phyloP scores from a whole-genome alignment of 2,888 invertebrate genomes.

The Fragum sueziense region DNA sequence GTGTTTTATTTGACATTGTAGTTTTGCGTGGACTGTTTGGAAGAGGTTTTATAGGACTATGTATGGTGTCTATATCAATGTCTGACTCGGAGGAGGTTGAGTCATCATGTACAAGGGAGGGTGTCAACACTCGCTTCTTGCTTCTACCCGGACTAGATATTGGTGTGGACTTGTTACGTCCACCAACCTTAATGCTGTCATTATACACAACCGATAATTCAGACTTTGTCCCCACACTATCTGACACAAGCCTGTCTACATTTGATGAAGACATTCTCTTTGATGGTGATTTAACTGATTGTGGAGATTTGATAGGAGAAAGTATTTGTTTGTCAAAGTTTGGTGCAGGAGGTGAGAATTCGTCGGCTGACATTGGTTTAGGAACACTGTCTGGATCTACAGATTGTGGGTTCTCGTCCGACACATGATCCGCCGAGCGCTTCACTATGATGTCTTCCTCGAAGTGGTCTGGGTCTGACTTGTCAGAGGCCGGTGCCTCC shows the following conservation, averaged over 20 bases:
- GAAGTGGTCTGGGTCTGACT: constrained; percentile 55
- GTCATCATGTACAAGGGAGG: not conserved
- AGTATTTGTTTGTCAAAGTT: constrained; percentile 43
- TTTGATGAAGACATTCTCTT: constrained; percentile 17
- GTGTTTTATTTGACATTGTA: constrained; percentile 14
- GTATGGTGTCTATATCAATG: constrained; percentile 27
- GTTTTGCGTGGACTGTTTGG: constrained; percentile 45
- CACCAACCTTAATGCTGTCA: constrained; percentile 39
- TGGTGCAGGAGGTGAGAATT: constrained; percentile 58
- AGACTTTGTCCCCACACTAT: constrained; percentile 5
- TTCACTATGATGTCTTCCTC: constrained; percentile 48
- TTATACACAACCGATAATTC: not conserved
- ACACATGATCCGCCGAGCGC: constrained; percentile 52
- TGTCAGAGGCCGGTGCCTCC: constrained; percentile 55
- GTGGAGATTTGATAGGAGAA: constrained; percentile 56
- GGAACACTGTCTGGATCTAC: constrained; percentile 43
- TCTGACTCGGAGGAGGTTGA: constrained; percentile 40
- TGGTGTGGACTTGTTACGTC: constrained; percentile 31
- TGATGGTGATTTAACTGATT: constrained; percentile 45
- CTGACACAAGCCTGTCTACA: not conserved
- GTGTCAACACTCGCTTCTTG: constrained; percentile 9
- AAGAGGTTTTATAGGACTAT: constrained; percentile 47
- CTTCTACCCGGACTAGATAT: constrained; percentile 7
- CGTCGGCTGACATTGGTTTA: constrained; percentile 58
- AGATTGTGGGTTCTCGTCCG: constrained; percentile 52